phyloP scores from a whole-genome alignment of 2,797 vertebrate species.

The Melanotaenia parkinsoni region DNA sequence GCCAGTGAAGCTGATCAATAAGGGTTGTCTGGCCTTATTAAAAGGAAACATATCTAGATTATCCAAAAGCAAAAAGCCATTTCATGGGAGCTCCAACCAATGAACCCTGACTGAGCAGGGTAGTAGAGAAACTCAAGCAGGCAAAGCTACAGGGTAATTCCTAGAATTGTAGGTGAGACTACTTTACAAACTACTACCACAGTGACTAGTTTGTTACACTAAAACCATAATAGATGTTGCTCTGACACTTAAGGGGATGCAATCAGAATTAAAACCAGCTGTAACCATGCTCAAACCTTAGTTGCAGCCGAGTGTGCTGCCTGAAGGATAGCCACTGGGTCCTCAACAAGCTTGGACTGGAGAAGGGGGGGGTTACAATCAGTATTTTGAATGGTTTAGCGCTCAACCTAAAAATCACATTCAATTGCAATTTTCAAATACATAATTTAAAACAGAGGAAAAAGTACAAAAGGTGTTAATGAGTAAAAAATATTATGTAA shows the following conservation, averaged over 20 bases:
- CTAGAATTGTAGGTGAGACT: constrained; percentile 14
- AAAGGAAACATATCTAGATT: not conserved
- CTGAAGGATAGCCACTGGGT: constrained; percentile 83
- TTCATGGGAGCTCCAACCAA: constrained; percentile 3
- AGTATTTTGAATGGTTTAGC: constrained; percentile 7
- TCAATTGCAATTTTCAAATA: not conserved
- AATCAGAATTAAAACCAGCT: constrained; percentile 41
- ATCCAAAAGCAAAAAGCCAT: not conserved
- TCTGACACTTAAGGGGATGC: constrained; percentile 24
- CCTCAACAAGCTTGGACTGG: constrained; percentile 80
- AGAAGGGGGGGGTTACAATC: constrained; percentile 50
- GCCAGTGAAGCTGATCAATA: not conserved
- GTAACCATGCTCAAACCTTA: constrained; percentile 80
- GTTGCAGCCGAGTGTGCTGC: constrained; percentile 78
- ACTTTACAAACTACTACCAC: constrained; percentile 12
- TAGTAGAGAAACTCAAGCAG: not conserved
- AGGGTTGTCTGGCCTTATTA: not conserved
- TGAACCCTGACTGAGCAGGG: constrained; percentile 1
- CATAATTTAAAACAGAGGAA: not conserved
- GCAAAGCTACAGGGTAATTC: constrained; percentile 1
- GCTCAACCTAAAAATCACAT: constrained; percentile 15
- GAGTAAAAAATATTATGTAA: not conserved
- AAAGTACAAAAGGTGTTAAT: not conserved
- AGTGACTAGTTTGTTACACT: constrained; percentile 23
- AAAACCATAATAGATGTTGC: constrained; percentile 32